Base-by-base conservation (phyloP, 2,797 vertebrate species). In the Rhinophrynus dorsalis region DNA sequence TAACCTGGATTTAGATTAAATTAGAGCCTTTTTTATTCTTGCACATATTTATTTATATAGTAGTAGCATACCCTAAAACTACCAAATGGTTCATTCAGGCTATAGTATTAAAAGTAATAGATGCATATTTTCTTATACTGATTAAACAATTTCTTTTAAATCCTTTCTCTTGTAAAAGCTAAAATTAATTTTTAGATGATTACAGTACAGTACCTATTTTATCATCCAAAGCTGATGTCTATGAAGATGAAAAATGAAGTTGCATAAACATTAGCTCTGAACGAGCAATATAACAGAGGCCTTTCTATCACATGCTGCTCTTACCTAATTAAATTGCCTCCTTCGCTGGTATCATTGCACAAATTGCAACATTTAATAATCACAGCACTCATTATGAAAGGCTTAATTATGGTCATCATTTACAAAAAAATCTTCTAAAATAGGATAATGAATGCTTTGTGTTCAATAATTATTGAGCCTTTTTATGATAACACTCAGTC, bases 401-500 rank as follows among this genome's bases (percentile, higher is more conserved):
- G 38, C 63, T 77, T 88, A 87, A 90, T 88, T 89, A 84, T 77
- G 78, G 77, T 80, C 76, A 84, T 90, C 40, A 82, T 80, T 89
- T 86, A 81, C 50, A 70, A 79, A 77, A 76, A 78, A 83, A 76
- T 76, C 78, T 84, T 61, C 79, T 64, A 85, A 86, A 83, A 74
- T 75, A 81, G 74, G 86, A 80, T 82, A 88, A 90, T 75, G 21
- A 83, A 85, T 83, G 69, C 56, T 54, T 79, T 75, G 83, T 78
- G 55, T 82, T 79, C 83, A 86, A 88, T 83, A 82, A 85, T 79
- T 82, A 83, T 84, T 63, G 6, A 83, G 78, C 66, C 69, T 75
- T 82, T 77, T 78, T 72, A 61, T 72, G 48, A 80, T 80, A 17
- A 63, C 69, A 79, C 65, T 74, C 81, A 75, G 21, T 20, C 15